These are phyloP conservation scores for Lasiurus cinereus DNA, from an alignment of 2,113 vertebrate genomes.

Conservation along the genomic window DNA sequence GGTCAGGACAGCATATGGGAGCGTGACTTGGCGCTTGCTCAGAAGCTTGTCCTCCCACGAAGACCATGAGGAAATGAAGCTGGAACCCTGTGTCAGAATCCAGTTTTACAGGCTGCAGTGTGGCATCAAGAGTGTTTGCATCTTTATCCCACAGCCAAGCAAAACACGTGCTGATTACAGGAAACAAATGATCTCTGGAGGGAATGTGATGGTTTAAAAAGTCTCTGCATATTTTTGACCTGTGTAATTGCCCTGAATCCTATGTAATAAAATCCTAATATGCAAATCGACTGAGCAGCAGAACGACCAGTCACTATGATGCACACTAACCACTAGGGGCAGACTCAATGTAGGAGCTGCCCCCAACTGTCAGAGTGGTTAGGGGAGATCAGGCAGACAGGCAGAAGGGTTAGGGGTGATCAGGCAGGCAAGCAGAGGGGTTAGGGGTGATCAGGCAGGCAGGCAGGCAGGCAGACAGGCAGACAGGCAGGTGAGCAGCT, in stretches of 20 bases:
- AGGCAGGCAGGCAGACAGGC: too few species aligned
- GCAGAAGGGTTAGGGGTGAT: too few species aligned
- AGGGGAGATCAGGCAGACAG: too few species aligned
- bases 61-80: conserved; percentile 90
- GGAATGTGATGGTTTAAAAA: conserved; percentile 85
- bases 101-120: conserved; percentile 89
- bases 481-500: too few species aligned
- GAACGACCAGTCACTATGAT: too few species aligned
- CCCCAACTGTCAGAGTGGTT: too few species aligned
- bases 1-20: conserved; percentile 94
- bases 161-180: conserved; percentile 87
- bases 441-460: too few species aligned
- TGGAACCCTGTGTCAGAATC: conserved; percentile 87
- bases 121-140: conserved; percentile 87
- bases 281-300: too few species aligned
- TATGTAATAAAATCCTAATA: too few species aligned
- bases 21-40: conserved; percentile 92
- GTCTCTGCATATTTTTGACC: conserved; percentile 83
- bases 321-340: too few species aligned
- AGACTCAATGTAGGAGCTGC: too few species aligned
- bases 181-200: conserved; percentile 87
- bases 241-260: conserved; percentile 83
- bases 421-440: too few species aligned
- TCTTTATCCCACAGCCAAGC: conserved; percentile 87
- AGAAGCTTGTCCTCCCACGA: conserved; percentile 94